phyloP scores from a whole-genome alignment of 1,140 invertebrate genomes.

The Papilio xuthus region DNA sequence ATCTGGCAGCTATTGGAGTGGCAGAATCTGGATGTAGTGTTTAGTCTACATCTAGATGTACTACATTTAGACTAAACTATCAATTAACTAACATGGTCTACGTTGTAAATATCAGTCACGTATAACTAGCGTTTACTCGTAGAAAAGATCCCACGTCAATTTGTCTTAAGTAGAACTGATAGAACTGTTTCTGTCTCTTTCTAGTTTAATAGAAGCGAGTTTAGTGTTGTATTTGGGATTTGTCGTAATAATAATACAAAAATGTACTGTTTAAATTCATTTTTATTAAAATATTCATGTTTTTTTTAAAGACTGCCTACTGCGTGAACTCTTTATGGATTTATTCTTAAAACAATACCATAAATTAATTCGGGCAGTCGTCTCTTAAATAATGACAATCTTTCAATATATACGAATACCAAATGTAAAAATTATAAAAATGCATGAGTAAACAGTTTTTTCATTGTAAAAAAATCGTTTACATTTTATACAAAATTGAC shows the following conservation, averaged over 20 bases:
- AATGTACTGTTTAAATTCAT: conserved; percentile 64
- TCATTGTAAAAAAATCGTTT: conserved; percentile 45
- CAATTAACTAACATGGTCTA: not conserved
- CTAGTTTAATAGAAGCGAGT: not conserved
- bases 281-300: conserved; percentile 80
- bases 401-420: conserved; percentile 61
- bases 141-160: conserved; percentile 1
- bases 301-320: conserved; percentile 63
- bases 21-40: too few species aligned
- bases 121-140: not conserved
- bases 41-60: too few species aligned
- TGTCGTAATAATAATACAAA: conserved; percentile 51
- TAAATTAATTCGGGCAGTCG: conserved; percentile 51
- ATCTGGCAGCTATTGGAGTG: too few species aligned
- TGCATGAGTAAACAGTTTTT: conserved; percentile 51
- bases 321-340: conserved; percentile 50
- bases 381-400: conserved; percentile 59
- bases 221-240: not conserved
- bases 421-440: conserved; percentile 70
- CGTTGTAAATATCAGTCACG: not conserved
- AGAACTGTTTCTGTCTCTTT: not conserved
- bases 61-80: not conserved
- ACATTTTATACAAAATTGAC: conserved; percentile 62
- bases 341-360: conserved; percentile 3
- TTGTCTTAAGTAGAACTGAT: not conserved